Conservation (phyloP, 2,888 invertebrate species). For the Prosopocoilus inquinatus region DNA sequence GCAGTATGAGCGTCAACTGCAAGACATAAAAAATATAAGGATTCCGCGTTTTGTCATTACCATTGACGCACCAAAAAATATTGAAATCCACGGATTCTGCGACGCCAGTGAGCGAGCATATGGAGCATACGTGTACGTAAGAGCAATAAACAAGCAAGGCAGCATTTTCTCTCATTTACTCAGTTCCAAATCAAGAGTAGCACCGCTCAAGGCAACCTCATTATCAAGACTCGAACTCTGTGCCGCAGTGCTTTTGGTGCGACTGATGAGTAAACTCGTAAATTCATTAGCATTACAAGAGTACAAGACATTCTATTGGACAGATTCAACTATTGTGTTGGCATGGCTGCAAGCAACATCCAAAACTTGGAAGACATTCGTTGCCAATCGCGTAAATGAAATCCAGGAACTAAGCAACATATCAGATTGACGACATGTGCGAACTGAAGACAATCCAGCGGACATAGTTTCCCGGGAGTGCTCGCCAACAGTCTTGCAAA, state of each 20-base stretch:
- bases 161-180: neutral
- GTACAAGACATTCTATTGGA: conserved; percentile 1
- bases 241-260: conserved; percentile 8
- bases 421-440: conserved; percentile 21
- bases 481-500: conserved; percentile 8
- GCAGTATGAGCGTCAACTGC: neutral
- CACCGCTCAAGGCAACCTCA: conserved; percentile 17
- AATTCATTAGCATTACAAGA: neutral
- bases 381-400: conserved; percentile 18
- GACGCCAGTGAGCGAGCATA: conserved; percentile 27
- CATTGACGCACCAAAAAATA: too few relatives aligned
- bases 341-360: conserved; percentile 10
- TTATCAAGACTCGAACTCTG: conserved; percentile 20
- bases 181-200: conserved; percentile 17
- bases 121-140: conserved; percentile 22
- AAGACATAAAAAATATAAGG: neutral
- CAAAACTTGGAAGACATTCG: conserved; percentile 18
- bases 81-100: conserved; percentile 31
- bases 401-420: conserved; percentile 15
- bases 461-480: conserved; percentile 22
- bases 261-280: neutral
- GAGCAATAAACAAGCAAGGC: neutral
- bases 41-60: neutral
- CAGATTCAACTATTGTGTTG: conserved; percentile 18
- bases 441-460: conserved; percentile 23